phyloP scores from a whole-genome alignment of 2,888 invertebrate species.

The Lycaena phlaeas region DNA sequence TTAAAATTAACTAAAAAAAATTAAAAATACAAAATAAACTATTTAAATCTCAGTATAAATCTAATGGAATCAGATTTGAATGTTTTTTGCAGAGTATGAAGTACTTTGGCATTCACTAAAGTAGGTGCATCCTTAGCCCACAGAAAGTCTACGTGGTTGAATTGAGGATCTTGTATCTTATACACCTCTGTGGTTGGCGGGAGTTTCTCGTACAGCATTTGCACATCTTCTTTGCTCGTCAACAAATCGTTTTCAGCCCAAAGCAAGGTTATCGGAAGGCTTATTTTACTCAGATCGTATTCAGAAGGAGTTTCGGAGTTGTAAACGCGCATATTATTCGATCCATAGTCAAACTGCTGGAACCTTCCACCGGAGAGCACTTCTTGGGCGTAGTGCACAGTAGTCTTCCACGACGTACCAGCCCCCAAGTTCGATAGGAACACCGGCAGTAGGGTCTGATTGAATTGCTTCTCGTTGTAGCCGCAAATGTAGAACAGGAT shows the following conservation, averaged over 20 bases:
- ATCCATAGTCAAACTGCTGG: slow-evolving; percentile 80
- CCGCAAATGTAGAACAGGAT: slow-evolving; percentile 81
- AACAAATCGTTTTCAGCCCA: slow-evolving; percentile 81
- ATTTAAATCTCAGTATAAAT: no score
- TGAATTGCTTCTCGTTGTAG: slow-evolving; percentile 78
- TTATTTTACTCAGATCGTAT: slow-evolving; percentile 74
- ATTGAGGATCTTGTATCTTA: slow-evolving; percentile 72
- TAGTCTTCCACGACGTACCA: slow-evolving; percentile 82
- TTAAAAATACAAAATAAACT: no score
- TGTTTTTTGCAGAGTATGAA: slow-evolving; percentile 34
- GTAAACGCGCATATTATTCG: slow-evolving; percentile 70
- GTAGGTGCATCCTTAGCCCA: slow-evolving; percentile 75
- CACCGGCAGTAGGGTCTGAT: slow-evolving; percentile 78
- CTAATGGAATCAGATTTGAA: not conserved
- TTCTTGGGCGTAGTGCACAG: slow-evolving; percentile 79
- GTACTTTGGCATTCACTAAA: slow-evolving; percentile 70
- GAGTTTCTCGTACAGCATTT: slow-evolving; percentile 56
- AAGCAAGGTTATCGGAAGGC: slow-evolving; percentile 76
- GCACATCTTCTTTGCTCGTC: slow-evolving; percentile 76
- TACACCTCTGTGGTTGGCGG: slow-evolving; percentile 64
- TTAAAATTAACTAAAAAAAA: no score
- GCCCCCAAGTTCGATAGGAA: slow-evolving; percentile 81
- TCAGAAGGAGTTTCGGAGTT: slow-evolving; percentile 71
- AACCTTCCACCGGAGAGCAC: slow-evolving; percentile 67
- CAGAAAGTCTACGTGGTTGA: slow-evolving; percentile 82